Evolutionary conservation across 2,797 vertebrate species (phyloP).

Genomic region (Caiman crocodilus): DNA sequence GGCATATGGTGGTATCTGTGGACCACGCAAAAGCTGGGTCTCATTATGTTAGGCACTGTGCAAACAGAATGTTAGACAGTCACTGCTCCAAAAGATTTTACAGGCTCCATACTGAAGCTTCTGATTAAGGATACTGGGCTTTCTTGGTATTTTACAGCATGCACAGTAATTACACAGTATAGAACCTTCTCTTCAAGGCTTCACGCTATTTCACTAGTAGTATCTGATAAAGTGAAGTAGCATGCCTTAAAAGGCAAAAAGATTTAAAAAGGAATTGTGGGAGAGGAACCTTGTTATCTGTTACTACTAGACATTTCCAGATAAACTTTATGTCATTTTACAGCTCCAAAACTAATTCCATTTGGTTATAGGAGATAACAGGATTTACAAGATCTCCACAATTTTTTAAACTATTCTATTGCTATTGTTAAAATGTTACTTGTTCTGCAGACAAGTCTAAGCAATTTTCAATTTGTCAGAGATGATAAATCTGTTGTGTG

Average conservation of each 20-base stretch:
- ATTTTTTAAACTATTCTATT: conserved; percentile 49
- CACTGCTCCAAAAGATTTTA: conserved; percentile 5
- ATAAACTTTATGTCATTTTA: conserved; percentile 46
- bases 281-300: neutral
- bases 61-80: neutral
- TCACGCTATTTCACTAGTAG: too few species aligned
- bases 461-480: conserved; percentile 61
- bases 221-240: conserved; percentile 6
- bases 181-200: neutral
- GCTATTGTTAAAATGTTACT: conserved; percentile 50
- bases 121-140: conserved; percentile 48
- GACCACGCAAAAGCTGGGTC: neutral
- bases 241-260: conserved; percentile 47
- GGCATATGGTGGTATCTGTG: neutral
- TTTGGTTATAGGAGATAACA: conserved; percentile 55
- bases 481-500: conserved; percentile 55
- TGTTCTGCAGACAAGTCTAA: conserved; percentile 61
- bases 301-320: neutral
- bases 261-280: conserved; percentile 51
- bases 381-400: conserved; percentile 63
- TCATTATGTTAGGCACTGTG: neutral
- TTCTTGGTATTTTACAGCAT: conserved; percentile 24
- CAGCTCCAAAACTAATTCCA: neutral
- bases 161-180: neutral
- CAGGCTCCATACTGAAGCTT: conserved; percentile 34